Evolutionary conservation across 2,797 vertebrate genomes (phyloP), one percentile per base, ranked within the genome.

Genomic region (Malurus splendens): DNA sequence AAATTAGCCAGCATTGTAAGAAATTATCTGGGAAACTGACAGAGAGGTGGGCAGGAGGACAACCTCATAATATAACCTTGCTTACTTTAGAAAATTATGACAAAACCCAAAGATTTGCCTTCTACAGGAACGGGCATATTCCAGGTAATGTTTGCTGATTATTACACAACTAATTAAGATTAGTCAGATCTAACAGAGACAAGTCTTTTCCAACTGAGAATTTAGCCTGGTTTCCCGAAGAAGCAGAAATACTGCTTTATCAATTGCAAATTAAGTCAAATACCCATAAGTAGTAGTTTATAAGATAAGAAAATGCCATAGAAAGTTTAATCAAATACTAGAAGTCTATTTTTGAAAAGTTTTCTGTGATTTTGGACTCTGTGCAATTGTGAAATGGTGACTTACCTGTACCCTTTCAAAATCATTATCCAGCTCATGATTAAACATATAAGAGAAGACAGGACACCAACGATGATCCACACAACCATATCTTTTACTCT

Each of bases 401-500:
- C 93, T 92, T 97, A 99, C 99, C 98, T 98, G 92, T 96, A 98
- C 73, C 97, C 96, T 88, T 98, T 99, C 84, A 98, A 89, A 92
- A 97, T 96, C 77, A 98, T 90, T 65, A 97, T 96, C 98, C 98
- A 98, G 64, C 94, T 94, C 91, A 98, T 89, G 88, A 98, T 96
- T 93, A 99, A 91, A 93, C 98, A 97, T 94, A 98, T 81, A 64
- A 98, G 96, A 83, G 96, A 97, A 52, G 97, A 97, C 77, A 99
- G 96, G 78, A 98, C 62, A 1, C 91, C 95, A 38, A 98, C 90
- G 36, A 98, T 82, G 93, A 99, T 97, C 98, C 99, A 99, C 68
- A 97, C 51, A 5, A 98, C 97, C 77, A 94, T 96, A 80, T 98
- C 98, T 57, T 90, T 97, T 68, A 94, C 78, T 86, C 72, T 90